Evolutionary conservation across 2,113 vertebrate genomes (phyloP).

Genomic region (Calyptommatus sinebrachiatus): DNA sequence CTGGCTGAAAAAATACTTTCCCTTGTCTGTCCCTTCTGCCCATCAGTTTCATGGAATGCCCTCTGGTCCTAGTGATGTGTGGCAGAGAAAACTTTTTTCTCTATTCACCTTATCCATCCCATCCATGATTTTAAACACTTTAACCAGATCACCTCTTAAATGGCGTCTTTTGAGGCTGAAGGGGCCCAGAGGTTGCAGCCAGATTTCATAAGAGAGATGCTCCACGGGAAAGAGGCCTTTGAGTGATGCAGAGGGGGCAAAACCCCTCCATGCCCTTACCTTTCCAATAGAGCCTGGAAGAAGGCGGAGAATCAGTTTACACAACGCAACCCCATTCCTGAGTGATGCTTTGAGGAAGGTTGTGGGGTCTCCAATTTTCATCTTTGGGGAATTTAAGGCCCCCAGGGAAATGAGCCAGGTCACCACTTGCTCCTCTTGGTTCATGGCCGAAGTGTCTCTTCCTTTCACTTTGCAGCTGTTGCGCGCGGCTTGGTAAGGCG

Average conservation of each 20-base stretch:
- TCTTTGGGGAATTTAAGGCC: constrained; percentile 95
- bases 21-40: no score
- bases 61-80: no score
- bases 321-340: constrained; percentile 92
- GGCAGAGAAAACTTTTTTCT: no score
- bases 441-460: constrained; percentile 74
- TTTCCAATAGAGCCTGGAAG: constrained; percentile 85
- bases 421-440: constrained; percentile 91
- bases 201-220: neutral
- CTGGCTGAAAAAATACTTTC: no score
- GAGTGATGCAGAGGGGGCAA: neutral
- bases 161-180: neutral
- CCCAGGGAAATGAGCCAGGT: constrained; percentile 97
- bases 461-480: neutral
- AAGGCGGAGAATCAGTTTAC: constrained; percentile 86
- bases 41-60: no score
- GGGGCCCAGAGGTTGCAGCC: no score
- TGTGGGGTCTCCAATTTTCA: constrained; percentile 88
- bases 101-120: no score
- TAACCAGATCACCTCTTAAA: no score
- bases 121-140: no score
- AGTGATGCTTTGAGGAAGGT: constrained; percentile 88
- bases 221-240: constrained; percentile 20
- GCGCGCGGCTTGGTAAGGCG: constrained; percentile 57
- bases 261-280: constrained; percentile 67